These are phyloP conservation scores for Plecotus auritus DNA, from an alignment of 2,113 vertebrate species.

Conservation along the genomic window DNA sequence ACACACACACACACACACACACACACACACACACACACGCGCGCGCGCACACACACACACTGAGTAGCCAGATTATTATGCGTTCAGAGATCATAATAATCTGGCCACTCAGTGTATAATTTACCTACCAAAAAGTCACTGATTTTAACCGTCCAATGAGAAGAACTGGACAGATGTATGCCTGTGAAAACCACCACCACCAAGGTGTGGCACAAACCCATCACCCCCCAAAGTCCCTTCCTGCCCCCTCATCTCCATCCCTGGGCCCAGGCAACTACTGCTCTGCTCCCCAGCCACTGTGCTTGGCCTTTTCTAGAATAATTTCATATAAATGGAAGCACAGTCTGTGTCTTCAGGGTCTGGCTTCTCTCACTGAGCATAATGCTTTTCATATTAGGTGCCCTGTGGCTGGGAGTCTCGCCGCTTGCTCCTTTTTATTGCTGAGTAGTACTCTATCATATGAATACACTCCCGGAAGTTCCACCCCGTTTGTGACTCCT, in stretches of 20 bases:
- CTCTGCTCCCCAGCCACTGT: not conserved
- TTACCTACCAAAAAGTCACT: not conserved
- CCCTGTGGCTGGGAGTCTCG: accelerated
- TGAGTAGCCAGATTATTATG: too few relatives aligned
- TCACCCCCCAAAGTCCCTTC: not conserved
- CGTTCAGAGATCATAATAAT: too few relatives aligned
- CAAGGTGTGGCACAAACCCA: not conserved
- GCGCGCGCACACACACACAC: too few relatives aligned
- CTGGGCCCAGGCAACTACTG: not conserved
- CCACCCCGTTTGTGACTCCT: accelerated
- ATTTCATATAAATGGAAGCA: accelerated
- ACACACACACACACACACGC: too few relatives aligned
- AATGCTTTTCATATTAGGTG: not conserved
- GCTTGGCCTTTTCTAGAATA: not conserved
- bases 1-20: too few relatives aligned
- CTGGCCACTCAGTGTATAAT: too few relatives aligned
- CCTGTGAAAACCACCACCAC: too few relatives aligned
- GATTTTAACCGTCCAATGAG: not conserved
- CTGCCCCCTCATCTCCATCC: too few relatives aligned
- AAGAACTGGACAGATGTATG: not conserved
- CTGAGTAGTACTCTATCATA: not conserved
- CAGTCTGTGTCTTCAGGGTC: not conserved
- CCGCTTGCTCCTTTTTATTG: accelerated
- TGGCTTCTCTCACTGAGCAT: not conserved
- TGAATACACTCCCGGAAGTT: not conserved